Evolutionary conservation across 2,797 vertebrate species (phyloP).

Genomic region (Pseudomugil gertrudae): DNA sequence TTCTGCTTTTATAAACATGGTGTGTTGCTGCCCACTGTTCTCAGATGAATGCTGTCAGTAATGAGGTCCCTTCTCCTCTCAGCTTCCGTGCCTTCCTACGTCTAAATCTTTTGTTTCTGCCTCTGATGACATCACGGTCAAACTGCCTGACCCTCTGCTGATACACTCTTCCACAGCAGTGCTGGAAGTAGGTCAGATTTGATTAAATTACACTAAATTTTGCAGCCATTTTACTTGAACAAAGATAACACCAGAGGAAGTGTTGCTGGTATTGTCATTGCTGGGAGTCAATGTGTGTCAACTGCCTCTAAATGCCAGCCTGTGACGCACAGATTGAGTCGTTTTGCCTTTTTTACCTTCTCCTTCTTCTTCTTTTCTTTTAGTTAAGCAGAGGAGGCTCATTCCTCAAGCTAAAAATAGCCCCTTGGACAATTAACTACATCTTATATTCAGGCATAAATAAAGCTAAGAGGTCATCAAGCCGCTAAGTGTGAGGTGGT

Average conservation of each 20-base stretch:
- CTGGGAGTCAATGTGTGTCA: slow-evolving; percentile 61
- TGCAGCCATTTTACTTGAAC: slow-evolving; percentile 50
- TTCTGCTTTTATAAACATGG: neutral
- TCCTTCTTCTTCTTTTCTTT: slow-evolving; percentile 20
- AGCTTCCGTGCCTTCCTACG: slow-evolving; percentile 2
- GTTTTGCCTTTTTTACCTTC: slow-evolving; percentile 19
- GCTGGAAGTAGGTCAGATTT: slow-evolving; percentile 80
- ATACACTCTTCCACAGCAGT: slow-evolving; percentile 39
- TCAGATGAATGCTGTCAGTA: slow-evolving; percentile 40
- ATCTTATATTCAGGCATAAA: no score
- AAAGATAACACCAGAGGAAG: slow-evolving; percentile 38
- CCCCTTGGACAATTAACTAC: no score
- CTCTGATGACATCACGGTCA: slow-evolving; percentile 21
- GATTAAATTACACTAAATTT: slow-evolving; percentile 75
- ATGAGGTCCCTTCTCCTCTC: slow-evolving; percentile 48
- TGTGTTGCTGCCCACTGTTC: neutral
- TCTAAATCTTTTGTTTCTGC: slow-evolving; percentile 34
- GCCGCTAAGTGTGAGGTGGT: slow-evolving; percentile 4
- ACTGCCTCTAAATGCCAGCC: slow-evolving; percentile 44
- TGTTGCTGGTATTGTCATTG: slow-evolving; percentile 55
- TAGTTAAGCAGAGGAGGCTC: slow-evolving; percentile 37
- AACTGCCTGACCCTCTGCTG: slow-evolving; percentile 16
- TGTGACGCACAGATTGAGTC: slow-evolving; percentile 66
- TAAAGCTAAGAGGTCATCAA: slow-evolving; percentile 31
- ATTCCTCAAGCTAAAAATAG: slow-evolving; percentile 63